Conservation (phyloP, 2,888 invertebrate species). For the Nemotelus nigrinus region DNA sequence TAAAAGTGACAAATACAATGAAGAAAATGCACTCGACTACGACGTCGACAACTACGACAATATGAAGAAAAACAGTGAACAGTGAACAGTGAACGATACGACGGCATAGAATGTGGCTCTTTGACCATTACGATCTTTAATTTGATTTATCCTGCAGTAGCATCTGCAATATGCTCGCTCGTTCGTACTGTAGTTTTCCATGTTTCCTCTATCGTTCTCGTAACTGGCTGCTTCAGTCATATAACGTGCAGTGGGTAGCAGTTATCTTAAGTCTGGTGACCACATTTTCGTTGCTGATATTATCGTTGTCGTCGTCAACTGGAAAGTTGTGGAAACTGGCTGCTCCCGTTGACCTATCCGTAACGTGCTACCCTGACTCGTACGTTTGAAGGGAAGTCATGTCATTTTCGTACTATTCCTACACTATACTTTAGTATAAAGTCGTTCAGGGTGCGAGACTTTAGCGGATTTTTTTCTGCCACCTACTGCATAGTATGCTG, state of each 20-base stretch:
- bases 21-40: constrained; percentile 23
- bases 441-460: constrained; percentile 31
- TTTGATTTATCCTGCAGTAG: constrained; percentile 44
- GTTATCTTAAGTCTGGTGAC: constrained; percentile 28
- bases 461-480: neutral
- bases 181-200: neutral
- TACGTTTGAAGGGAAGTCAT: neutral
- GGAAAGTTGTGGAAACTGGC: neutral
- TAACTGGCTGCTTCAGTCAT: neutral
- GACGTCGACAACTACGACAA: neutral
- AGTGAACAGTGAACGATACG: neutral
- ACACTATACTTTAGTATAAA: constrained; percentile 1
- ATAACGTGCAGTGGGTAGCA: constrained; percentile 19
- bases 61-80: neutral
- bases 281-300: constrained; percentile 36
- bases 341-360: constrained; percentile 5
- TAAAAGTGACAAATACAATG: constrained; percentile 35
- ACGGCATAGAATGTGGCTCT: constrained; percentile 39
- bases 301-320: constrained; percentile 22
- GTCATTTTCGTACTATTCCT: constrained; percentile 12
- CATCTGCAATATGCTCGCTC: constrained; percentile 38
- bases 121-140: constrained; percentile 42
- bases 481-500: neutral
- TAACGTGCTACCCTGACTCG: neutral
- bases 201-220: neutral